A percentile compares a stretch with the other conserved stretches of the same genome.
Conservation (phyloP, 2,888 invertebrate species). For the Trisateles emortualis region DNA sequence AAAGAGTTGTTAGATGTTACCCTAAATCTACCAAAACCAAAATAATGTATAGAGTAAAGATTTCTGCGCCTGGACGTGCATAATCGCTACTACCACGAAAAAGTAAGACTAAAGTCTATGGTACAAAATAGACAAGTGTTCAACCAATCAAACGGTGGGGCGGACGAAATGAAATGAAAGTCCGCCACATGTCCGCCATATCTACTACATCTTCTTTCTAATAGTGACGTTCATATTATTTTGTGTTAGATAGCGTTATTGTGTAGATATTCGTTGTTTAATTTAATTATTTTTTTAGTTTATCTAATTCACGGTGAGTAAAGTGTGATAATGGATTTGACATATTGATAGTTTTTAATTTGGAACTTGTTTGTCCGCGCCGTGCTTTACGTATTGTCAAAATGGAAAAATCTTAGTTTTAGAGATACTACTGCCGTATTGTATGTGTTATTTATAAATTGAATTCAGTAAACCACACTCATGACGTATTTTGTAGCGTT, state of each 20-base stretch:
- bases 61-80: not conserved
- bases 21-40: not conserved
- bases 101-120: constrained; percentile 43
- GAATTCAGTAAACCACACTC: constrained; percentile 32
- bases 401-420: constrained; percentile 74
- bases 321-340: constrained; percentile 50
- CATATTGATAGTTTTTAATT: constrained; percentile 62
- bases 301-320: constrained; percentile 76
- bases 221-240: constrained; percentile 82
- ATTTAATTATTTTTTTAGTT: constrained; percentile 81
- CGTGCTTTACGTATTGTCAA: constrained; percentile 79
- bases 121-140: constrained; percentile 48
- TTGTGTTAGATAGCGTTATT: constrained; percentile 77
- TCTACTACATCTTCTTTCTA: constrained; percentile 80
- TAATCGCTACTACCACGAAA: constrained; percentile 32
- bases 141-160: constrained; percentile 60
- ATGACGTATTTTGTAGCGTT: constrained; percentile 51
- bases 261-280: constrained; percentile 78
- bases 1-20: too few species aligned
- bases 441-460: constrained; percentile 56
- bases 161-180: constrained; percentile 75
- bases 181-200: constrained; percentile 85
- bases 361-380: constrained; percentile 73
- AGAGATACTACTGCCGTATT: constrained; percentile 52
- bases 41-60: not conserved